These are phyloP conservation scores for Pogonomyrmex barbatus DNA, from an alignment of 1,140 invertebrate species.

Conservation along the genomic window DNA sequence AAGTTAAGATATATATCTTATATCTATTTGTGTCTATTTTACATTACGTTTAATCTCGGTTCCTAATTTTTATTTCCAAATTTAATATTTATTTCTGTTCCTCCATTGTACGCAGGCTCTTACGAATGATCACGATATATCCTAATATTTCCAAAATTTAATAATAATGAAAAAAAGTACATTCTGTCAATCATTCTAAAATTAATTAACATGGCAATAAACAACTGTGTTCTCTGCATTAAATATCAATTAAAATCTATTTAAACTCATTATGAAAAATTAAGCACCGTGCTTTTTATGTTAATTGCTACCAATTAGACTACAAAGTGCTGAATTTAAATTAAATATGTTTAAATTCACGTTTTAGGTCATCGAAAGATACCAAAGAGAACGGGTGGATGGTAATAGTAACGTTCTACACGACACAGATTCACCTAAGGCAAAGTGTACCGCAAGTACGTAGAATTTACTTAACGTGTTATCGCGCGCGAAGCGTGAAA, in stretches of 20 bases:
- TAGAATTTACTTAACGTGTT: conserved; percentile 39
- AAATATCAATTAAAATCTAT: background rate
- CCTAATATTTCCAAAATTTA: too few species aligned
- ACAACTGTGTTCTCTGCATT: background rate
- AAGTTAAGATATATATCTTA: too few species aligned
- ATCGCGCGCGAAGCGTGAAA: background rate
- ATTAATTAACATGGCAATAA: too few species aligned
- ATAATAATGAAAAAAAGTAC: too few species aligned
- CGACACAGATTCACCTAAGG: conserved; percentile 60
- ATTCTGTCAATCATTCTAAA: too few species aligned
- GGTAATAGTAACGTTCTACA: conserved; percentile 81
- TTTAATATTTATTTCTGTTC: too few species aligned
- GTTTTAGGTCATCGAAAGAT: conserved; percentile 84
- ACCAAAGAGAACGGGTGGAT: conserved; percentile 81
- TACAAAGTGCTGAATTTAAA: background rate
- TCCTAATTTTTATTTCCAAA: too few species aligned
- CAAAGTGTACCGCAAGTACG: conserved; percentile 57
- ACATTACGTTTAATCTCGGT: too few species aligned
- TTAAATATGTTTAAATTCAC: background rate
- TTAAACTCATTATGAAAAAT: background rate
- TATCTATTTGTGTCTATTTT: too few species aligned
- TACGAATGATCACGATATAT: too few species aligned
- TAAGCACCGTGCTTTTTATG: background rate
- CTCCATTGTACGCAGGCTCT: too few species aligned
- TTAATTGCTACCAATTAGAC: background rate